These are phyloP conservation scores for Coryphaenoides rupestris DNA, from an alignment of 2,113 vertebrate genomes.

Conservation along the genomic window DNA sequence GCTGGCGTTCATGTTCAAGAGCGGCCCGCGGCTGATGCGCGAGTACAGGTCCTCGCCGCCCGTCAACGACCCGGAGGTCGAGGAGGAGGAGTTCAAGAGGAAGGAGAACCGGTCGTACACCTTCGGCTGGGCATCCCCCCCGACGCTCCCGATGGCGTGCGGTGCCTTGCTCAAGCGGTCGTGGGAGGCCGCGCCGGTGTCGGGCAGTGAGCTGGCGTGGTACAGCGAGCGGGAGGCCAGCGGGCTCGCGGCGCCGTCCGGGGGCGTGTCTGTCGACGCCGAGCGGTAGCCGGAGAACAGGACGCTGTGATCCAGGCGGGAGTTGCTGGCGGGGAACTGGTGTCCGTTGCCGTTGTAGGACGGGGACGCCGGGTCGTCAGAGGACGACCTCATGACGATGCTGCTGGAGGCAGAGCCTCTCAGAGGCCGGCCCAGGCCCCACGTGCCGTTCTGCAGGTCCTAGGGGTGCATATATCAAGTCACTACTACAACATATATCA, in stretches of 20 bases:
- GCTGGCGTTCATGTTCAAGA: not conserved
- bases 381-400: conserved; percentile 49
- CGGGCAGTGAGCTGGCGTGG: conserved; percentile 55
- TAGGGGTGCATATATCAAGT: conserved; percentile 9
- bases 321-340: conserved; percentile 24
- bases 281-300: conserved; percentile 72
- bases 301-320: conserved; percentile 83
- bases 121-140: not conserved
- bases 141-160: not conserved
- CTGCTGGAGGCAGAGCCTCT: conserved; percentile 37
- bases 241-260: conserved; percentile 39
- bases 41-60: conserved; percentile 18
- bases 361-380: conserved; percentile 52
- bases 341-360: conserved; percentile 55
- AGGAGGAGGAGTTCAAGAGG: conserved; percentile 32
- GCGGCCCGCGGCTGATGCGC: conserved; percentile 37
- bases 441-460: conserved; percentile 19
- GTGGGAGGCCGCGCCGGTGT: not conserved
- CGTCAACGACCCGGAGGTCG: conserved; percentile 33
- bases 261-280: conserved; percentile 16
- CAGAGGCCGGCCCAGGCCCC: conserved; percentile 3
- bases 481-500: not conserved
- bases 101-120: conserved; percentile 60
- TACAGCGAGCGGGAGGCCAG: conserved; percentile 21
- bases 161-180: conserved; percentile 17